Evolutionary conservation across 2,888 invertebrate genomes (phyloP), one percentile per base, ranked within the genome.

Genomic region (Junonia oenone): DNA sequence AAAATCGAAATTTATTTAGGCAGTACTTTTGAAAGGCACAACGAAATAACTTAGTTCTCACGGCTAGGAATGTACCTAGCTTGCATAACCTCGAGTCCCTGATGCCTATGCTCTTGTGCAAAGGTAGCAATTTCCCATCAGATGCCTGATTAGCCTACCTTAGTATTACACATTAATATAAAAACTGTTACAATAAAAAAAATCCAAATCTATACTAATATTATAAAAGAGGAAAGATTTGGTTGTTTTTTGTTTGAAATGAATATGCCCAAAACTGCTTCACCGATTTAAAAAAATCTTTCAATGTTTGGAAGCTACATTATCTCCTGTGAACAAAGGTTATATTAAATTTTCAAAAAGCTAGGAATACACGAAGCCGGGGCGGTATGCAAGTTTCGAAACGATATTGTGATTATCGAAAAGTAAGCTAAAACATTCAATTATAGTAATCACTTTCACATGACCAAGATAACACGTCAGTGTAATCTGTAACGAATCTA

Each of bases 401-500:
- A n/a, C n/a, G n/a, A n/a, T n/a, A n/a, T n/a, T n/a, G n/a, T n/a
- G n/a, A n/a, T n/a, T n/a, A n/a, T n/a, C n/a, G n/a, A n/a, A n/a
- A n/a, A n/a, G n/a, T n/a, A n/a, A n/a, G n/a, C n/a, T n/a, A n/a
- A n/a, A n/a, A n/a, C n/a, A n/a, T n/a, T 13, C 37, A 35, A 48
- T 48, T 37, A 46, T 29, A 9, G 9, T 43, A 50, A 50, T 50
- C 22, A 31, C 3, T 19, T 33, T 33, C 19, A 29, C 45, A 26
- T 33, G 33, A 33, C 45, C n/a, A 6, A 51, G 51, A 45, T 45
- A 51, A 43, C 9, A 29, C 31, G 22, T 45, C 22, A 22, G 14
- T 43, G 43, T 31, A 33, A 46, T 19, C 13, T 33, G 31, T 33
- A n/a, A n/a, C 11, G 31, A 14, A 26, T 55, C 27, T 37, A 45